phyloP scores from a whole-genome alignment of 2,113 vertebrate species.

The Lepus timidus region DNA sequence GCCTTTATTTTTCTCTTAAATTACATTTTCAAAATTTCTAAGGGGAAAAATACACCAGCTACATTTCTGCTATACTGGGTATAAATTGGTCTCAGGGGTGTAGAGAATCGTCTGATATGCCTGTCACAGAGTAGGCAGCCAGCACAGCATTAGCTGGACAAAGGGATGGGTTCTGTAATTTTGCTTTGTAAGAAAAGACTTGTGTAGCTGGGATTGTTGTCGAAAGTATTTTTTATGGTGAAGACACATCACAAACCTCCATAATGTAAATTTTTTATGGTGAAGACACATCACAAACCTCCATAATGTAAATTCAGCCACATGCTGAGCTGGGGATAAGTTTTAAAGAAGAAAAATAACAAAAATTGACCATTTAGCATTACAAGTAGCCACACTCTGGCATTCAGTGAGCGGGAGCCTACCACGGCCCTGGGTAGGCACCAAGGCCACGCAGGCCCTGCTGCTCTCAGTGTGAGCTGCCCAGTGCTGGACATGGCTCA shows the following conservation, averaged over 20 bases:
- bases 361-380: background rate
- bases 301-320: background rate
- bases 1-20: background rate
- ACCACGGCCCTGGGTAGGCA: background rate
- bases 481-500: no score
- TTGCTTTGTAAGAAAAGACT: background rate
- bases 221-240: background rate
- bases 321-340: background rate
- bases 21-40: background rate
- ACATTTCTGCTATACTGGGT: background rate
- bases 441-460: fast-evolving
- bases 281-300: background rate
- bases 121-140: background rate
- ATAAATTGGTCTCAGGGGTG: background rate
- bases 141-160: background rate
- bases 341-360: background rate
- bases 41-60: background rate
- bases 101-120: background rate
- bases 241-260: background rate
- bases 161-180: background rate
- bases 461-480: fast-evolving
- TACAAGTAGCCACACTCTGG: no score
- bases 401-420: fast-evolving
- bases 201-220: background rate
- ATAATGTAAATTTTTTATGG: background rate